Base-by-base conservation (phyloP, 2,797 vertebrate species). In the Cottoperca gobio region DNA sequence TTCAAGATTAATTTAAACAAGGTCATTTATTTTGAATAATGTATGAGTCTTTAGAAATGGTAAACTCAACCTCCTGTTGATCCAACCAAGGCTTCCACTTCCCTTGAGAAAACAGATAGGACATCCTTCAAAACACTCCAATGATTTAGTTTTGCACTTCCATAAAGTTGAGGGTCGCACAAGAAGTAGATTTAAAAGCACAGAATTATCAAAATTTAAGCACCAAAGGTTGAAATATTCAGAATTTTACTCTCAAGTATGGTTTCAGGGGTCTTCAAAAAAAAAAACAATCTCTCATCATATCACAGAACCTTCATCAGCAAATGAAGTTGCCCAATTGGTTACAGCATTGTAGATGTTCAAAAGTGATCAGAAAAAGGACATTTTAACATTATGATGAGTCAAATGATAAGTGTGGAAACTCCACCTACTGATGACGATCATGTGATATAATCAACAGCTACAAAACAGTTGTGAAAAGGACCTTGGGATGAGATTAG, bases 31-130 rank as follows among this genome's bases (percentile, higher is more conserved):
- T 58, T 61, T 13, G 42, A 60, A 79, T 53, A 45, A 59, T 43
- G 64, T 42, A 1, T 35, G 48, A 19, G 12, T 50, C 78, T 69
- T 21, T 49, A 57, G 40, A 67, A 55, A 78, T 16, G 33, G 23
- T 17, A 40, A 50, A 48, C 11, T 63, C 28, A 55, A 54, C 33
- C 60, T 73, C 46, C 33, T 28, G 6, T 50, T 52, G 28, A 50
- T 45, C 54, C 8, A 17, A 67, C 68, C 84, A 82, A 79, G 74
- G 78, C 58, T 71, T 61, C n/a, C n/a, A n/a, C n/a, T n/a, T n/a
- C n/a, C 59, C 19, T 21, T n/a, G 48, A 26, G 14, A 68, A 23
- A 71, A 46, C 23, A 39, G 39, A 73, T 2, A 61, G 42, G 37
- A 26, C 10, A 24, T 17, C 8, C 21, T 61, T 52, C 31, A n/a